Conservation (phyloP, 2,113 vertebrate species). For the Halcyon senegalensis region DNA sequence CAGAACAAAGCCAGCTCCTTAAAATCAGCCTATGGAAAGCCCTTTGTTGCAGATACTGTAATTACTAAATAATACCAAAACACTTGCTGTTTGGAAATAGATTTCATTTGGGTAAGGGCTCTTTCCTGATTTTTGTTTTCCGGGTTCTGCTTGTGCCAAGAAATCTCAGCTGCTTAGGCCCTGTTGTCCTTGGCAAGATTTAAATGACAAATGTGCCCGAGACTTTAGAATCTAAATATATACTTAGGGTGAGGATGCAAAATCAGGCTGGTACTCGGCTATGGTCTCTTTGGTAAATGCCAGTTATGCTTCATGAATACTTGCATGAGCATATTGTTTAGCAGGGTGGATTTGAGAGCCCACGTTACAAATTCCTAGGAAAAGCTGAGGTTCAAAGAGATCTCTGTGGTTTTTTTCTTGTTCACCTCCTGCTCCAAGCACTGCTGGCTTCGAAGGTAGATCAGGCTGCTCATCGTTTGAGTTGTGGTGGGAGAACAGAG, state of each 20-base stretch:
- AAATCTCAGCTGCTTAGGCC: neutral
- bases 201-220: neutral
- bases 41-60: neutral
- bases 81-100: neutral
- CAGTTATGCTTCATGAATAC: neutral
- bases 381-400: neutral
- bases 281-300: neutral
- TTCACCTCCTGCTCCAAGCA: neutral
- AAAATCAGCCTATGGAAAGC: neutral
- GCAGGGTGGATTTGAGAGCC: neutral
- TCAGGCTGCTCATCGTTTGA: fast-evolving
- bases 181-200: conserved; percentile 20
- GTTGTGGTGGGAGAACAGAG: neutral
- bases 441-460: neutral
- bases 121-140: neutral
- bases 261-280: neutral
- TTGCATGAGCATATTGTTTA: neutral
- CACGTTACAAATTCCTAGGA: neutral
- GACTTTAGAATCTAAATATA: conserved; percentile 23
- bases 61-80: neutral
- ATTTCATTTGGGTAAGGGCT: neutral
- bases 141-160: neutral
- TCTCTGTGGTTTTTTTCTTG: neutral
- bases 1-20: neutral
- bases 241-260: neutral